Conservation (phyloP, 1,140 invertebrate species). For the Drosophila lacteicornis region DNA sequence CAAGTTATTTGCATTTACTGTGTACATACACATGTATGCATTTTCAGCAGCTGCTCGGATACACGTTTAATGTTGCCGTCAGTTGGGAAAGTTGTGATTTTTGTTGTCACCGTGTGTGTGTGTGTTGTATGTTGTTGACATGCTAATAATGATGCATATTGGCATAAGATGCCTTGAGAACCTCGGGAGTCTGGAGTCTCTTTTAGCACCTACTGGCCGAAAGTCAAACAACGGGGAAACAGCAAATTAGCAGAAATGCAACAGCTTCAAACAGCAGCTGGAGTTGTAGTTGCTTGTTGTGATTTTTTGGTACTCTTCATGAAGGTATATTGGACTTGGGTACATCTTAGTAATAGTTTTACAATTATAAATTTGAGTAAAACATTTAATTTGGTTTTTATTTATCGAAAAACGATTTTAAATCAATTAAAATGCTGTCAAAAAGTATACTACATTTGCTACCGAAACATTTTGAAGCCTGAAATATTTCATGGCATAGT, state of each 20-base stretch:
- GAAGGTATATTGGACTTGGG: not conserved
- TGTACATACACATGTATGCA: conserved; percentile 19
- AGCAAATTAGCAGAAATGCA: conserved; percentile 69
- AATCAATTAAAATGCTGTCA: too few species aligned
- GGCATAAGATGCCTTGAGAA: conserved; percentile 71
- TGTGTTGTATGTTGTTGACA: conserved; percentile 60
- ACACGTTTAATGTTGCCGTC: conserved; percentile 69
- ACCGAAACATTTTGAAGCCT: too few species aligned
- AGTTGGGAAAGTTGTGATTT: conserved; percentile 78
- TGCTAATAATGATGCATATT: conserved; percentile 79
- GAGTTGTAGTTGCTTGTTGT: conserved; percentile 41
- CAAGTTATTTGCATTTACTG: conserved; percentile 58
- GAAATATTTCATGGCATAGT: too few species aligned
- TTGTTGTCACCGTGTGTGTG: conserved; percentile 46
- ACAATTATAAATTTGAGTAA: too few species aligned
- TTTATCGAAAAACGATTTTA: too few species aligned
- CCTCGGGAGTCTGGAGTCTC: conserved; percentile 42
- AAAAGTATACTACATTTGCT: too few species aligned
- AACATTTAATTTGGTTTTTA: too few species aligned
- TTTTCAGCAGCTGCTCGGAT: conserved; percentile 52
- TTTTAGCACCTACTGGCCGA: conserved; percentile 68
- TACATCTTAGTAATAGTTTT: too few species aligned
- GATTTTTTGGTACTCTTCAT: conserved; percentile 5
- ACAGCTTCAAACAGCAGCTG: conserved; percentile 13
- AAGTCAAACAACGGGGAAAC: conserved; percentile 59